A percentile compares a stretch with the other conserved stretches of the same genome.
phyloP scores from a whole-genome alignment of 2,797 vertebrate genomes.

The Spatula versicolor region DNA sequence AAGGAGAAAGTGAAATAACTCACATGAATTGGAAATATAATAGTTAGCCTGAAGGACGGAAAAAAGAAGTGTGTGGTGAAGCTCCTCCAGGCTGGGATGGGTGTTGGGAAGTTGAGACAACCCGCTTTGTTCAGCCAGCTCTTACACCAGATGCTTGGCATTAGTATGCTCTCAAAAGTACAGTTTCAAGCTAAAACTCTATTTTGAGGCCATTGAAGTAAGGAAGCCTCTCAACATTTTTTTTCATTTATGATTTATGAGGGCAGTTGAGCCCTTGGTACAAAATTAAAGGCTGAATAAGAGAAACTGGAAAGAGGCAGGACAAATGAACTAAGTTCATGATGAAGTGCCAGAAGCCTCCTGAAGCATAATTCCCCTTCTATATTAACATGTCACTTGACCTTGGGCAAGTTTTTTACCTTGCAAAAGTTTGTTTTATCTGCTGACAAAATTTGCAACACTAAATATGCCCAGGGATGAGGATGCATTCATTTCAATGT shows the following conservation, averaged over 20 bases:
- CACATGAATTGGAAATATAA: background rate
- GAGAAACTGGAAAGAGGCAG: background rate
- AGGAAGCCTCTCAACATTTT: conserved; percentile 4
- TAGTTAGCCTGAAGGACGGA: background rate
- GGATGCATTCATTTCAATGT: background rate
- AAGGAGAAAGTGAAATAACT: background rate
- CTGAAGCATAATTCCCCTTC: conserved; percentile 16
- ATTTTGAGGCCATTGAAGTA: background rate
- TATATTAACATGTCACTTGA: background rate
- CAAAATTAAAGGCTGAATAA: background rate
- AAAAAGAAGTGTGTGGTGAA: background rate
- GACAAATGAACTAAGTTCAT: background rate
- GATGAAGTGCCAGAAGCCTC: conserved; percentile 18
- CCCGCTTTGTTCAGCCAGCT: background rate
- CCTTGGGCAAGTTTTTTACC: background rate
- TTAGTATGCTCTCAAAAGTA: background rate
- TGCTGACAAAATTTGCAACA: background rate
- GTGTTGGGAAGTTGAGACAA: background rate
- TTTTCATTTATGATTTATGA: background rate
- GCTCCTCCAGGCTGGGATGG: background rate
- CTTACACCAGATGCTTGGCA: background rate
- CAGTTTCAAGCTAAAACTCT: background rate
- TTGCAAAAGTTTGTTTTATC: conserved; percentile 16
- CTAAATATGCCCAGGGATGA: background rate
- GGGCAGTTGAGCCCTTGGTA: background rate